phyloP scores from a whole-genome alignment of 1,140 invertebrate genomes.

The Trichoplusia ni region DNA sequence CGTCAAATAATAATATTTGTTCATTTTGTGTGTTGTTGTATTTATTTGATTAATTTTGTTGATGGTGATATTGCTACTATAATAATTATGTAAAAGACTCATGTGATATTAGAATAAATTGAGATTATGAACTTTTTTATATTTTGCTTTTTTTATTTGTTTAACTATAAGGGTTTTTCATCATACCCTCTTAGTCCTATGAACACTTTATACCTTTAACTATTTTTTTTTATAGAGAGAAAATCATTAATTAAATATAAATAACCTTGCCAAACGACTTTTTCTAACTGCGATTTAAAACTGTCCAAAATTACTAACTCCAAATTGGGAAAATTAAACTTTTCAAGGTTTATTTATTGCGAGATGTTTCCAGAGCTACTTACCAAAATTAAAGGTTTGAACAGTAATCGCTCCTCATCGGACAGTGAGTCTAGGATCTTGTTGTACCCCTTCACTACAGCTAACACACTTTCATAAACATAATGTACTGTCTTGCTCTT shows the following conservation, averaged over 20 bases:
- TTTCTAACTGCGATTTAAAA: too few relatives aligned
- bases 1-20: slow-evolving; percentile 21
- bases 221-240: too few relatives aligned
- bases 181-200: too few relatives aligned
- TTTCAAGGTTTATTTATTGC: background rate
- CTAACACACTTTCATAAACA: slow-evolving; percentile 87
- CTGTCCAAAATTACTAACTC: too few relatives aligned
- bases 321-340: background rate
- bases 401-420: slow-evolving; percentile 83
- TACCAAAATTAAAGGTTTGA: slow-evolving; percentile 82
- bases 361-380: slow-evolving; percentile 31
- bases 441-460: slow-evolving; percentile 91
- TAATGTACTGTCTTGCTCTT: slow-evolving; percentile 85
- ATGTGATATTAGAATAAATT: slow-evolving; percentile 46
- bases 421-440: slow-evolving; percentile 85
- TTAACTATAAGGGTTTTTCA: background rate
- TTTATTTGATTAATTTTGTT: slow-evolving; percentile 14
- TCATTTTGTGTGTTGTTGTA: slow-evolving; percentile 8
- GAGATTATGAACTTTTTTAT: background rate
- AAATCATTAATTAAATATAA: too few relatives aligned
- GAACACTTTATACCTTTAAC: too few relatives aligned
- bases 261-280: too few relatives aligned
- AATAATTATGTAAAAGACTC: slow-evolving; percentile 12
- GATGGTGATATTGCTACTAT: too few relatives aligned
- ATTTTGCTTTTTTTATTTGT: background rate